Evolutionary conservation across 2,113 vertebrate species (phyloP).

Genomic region (Dicerorhinus sumatrensis): DNA sequence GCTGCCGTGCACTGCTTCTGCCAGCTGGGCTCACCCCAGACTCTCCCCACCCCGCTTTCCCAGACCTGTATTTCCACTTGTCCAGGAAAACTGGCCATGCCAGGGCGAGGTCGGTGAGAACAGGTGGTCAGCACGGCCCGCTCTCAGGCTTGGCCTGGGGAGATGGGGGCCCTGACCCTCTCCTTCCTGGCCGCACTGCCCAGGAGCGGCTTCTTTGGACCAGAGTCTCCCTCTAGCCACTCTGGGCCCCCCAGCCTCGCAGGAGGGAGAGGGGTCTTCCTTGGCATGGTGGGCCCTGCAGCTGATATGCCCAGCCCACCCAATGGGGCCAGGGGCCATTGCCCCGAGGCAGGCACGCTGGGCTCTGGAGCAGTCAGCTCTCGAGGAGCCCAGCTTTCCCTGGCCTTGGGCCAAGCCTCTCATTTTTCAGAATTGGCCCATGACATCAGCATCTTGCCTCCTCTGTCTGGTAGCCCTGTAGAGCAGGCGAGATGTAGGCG

Average conservation of each 20-base stretch:
- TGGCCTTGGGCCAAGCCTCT: not conserved
- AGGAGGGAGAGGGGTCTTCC: not conserved
- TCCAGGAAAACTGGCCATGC: rapidly evolving
- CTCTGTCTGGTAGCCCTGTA: not conserved
- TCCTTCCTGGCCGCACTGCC: not conserved
- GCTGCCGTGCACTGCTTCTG: not conserved
- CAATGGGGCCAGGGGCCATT: rapidly evolving
- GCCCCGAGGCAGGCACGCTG: too few relatives aligned
- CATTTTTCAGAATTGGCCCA: not conserved
- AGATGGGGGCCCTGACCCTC: not conserved
- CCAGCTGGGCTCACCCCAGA: not conserved
- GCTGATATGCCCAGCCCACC: not conserved
- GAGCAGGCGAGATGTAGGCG: not conserved
- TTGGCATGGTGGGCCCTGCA: not conserved
- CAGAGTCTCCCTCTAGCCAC: not conserved
- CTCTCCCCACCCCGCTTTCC: not conserved
- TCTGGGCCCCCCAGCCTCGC: not conserved
- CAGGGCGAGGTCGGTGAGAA: not conserved
- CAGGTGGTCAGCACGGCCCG: rapidly evolving
- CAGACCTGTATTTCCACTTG: not conserved
- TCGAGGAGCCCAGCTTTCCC: not conserved
- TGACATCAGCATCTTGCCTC: not conserved
- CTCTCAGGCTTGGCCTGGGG: not conserved
- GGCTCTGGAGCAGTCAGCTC: not conserved
- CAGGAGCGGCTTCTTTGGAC: not conserved